Conservation (phyloP, 2,888 invertebrate genomes). For the Dolichopus griseipennis region DNA sequence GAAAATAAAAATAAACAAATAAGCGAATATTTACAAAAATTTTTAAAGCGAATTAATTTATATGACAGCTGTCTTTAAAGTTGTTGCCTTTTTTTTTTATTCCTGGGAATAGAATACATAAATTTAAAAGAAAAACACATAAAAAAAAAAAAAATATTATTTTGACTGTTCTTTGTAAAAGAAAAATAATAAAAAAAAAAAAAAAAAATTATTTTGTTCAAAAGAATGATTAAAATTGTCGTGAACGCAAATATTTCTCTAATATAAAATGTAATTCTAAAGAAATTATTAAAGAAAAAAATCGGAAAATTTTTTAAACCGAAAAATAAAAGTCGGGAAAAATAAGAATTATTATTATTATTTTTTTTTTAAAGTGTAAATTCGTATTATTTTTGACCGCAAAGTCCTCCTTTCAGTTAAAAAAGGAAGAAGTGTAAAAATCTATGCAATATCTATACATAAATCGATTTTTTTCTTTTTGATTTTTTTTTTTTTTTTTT, state of each 20-base stretch:
- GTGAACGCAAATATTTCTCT: background rate
- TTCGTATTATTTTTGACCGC: background rate
- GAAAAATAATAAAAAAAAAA: no score
- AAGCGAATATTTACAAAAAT: background rate
- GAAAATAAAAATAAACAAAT: no score
- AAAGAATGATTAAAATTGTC: background rate
- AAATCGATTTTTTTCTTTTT: conserved; percentile 2
- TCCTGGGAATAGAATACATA: background rate
- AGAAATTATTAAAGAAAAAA: no score
- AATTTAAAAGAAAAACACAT: background rate
- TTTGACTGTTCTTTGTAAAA: conserved; percentile 4
- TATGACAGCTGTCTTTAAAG: background rate
- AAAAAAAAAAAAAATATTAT: background rate
- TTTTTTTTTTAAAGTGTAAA: background rate
- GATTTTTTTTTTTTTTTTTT: background rate
- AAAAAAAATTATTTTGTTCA: background rate
- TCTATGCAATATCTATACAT: conserved; percentile 1
- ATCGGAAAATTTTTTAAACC: background rate
- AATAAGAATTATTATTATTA: background rate
- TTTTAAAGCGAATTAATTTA: background rate
- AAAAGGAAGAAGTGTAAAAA: background rate
- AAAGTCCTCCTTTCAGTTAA: background rate
- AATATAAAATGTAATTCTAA: background rate
- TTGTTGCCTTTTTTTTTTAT: background rate
- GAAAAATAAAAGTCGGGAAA: background rate